These are phyloP conservation scores for Anthonomus grandis DNA, from an alignment of 1,140 invertebrate species.

Conservation along the genomic window DNA sequence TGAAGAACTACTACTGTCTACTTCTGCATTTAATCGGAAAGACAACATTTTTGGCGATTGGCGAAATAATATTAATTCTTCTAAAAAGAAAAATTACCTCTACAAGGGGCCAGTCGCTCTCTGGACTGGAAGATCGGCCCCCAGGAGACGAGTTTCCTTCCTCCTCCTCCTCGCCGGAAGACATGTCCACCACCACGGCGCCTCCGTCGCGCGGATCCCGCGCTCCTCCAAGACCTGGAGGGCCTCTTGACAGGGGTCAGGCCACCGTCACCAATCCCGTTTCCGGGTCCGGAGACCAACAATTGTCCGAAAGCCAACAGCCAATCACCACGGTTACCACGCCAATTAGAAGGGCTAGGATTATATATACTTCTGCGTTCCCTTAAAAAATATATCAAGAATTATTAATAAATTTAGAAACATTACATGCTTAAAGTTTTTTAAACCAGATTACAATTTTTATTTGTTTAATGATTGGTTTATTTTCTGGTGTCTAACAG, in stretches of 20 bases:
- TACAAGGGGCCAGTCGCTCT: slow-evolving; percentile 46
- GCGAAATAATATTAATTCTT: no score
- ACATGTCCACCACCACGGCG: slow-evolving; percentile 25
- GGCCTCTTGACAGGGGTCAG: slow-evolving; percentile 57
- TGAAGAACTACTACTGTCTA: no score
- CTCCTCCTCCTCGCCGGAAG: slow-evolving; percentile 23
- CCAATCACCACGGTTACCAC: slow-evolving; percentile 60
- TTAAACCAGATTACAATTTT: no score
- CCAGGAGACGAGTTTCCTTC: slow-evolving; percentile 25
- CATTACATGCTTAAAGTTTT: no score
- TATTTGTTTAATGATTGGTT: no score
- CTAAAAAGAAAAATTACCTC: slow-evolving; percentile 30
- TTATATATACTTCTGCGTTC: slow-evolving; percentile 70
- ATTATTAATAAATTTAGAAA: no score
- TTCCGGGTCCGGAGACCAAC: slow-evolving; percentile 70
- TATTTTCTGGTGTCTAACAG: no score
- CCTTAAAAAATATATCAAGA: no score
- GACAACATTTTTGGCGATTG: no score
- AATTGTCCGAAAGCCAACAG: slow-evolving; percentile 72
- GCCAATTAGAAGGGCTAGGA: slow-evolving; percentile 65
- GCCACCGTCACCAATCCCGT: slow-evolving; percentile 58
- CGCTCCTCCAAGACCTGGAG: slow-evolving; percentile 18
- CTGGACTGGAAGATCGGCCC: slow-evolving; percentile 38
- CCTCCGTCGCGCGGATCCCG: slow-evolving; percentile 31
- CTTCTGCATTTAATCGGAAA: no score